Evolutionary conservation across 2,113 vertebrate genomes (phyloP), one percentile per base, ranked within the genome.

Genomic region (Ammodramus savannarum): DNA sequence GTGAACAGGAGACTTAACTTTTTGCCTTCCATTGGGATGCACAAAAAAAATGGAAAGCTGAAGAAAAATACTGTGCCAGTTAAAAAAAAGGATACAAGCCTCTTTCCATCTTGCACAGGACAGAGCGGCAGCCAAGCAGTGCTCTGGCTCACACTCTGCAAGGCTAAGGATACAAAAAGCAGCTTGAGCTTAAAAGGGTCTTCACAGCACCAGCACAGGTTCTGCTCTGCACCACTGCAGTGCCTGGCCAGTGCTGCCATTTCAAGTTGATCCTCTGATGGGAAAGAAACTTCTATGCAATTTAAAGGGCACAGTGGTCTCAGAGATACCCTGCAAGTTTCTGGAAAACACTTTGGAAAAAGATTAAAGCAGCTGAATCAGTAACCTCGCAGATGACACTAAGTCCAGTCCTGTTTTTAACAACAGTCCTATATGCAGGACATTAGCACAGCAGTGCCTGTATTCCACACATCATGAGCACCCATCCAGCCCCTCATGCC

Each of bases 401-500:
- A 12, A 55, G 18, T 55, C 6, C 66, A 23, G 32, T 13, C 68
- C 51, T 11, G 3, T 26, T 85, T 54, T 19, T 41, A 66, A 57
- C 36, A 34, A 16, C 34, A 59, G 36, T 61, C 0, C 16, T 4
- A 2, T 2, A 4, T 1, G 0, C 29, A 31, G n/a, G 46, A 27
- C 41, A 39, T 6, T 23, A 79, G 52, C 22, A 54, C 48, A 16
- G 61, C 82, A 48, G 44, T 7, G 1, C 58, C 29, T 10, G 21
- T 7, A 29, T 29, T 51, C 55, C 46, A 17, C 6, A 0, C 2
- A 3, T 5, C 32, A 3, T 0, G 1, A 46, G 29, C 3, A 4
- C 36, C 3, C 17, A 51, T 57, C 63, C 12, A 8, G 29, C 62
- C 62, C 59, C 23, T 72, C 16, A 6, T 3, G 0, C 44, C 2